These are phyloP conservation scores for Plestiodon gilberti DNA, from an alignment of 2,113 vertebrate species.

Conservation along the genomic window DNA sequence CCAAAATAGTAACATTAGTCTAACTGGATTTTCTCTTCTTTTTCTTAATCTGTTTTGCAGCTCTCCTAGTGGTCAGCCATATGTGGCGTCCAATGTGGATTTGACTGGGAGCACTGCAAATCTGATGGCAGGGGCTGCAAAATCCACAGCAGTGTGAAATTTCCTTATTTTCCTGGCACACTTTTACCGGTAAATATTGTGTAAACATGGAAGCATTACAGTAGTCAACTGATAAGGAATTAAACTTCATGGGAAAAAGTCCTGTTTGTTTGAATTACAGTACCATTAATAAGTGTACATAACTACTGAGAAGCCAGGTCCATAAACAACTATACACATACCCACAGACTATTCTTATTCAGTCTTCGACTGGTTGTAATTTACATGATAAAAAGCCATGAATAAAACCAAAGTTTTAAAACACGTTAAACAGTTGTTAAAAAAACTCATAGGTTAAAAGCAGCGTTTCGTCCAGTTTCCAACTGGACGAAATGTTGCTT, in stretches of 20 bases:
- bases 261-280: background rate
- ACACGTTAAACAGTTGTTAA: too few relatives aligned
- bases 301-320: background rate
- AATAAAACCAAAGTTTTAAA: too few relatives aligned
- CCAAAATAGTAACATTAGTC: background rate
- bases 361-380: too few relatives aligned
- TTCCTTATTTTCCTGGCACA: slow-evolving; percentile 22
- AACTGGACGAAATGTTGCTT: too few relatives aligned
- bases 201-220: background rate
- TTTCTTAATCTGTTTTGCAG: slow-evolving; percentile 32
- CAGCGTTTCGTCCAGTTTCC: too few relatives aligned
- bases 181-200: slow-evolving; percentile 22
- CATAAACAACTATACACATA: background rate
- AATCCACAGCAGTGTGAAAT: slow-evolving; percentile 25
- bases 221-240: background rate
- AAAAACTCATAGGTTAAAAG: too few relatives aligned
- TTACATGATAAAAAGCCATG: too few relatives aligned
- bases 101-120: slow-evolving; percentile 26
- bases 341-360: background rate
- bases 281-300: background rate
- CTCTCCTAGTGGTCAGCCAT: slow-evolving; percentile 23
- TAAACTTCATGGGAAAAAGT: background rate
- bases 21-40: slow-evolving; percentile 24
- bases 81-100: slow-evolving; percentile 23
- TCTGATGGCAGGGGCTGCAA: slow-evolving; percentile 25